Evolutionary conservation across 2,888 invertebrate species (phyloP), one percentile per base, ranked within the genome.

Genomic region (Trachelus stipa): DNA sequence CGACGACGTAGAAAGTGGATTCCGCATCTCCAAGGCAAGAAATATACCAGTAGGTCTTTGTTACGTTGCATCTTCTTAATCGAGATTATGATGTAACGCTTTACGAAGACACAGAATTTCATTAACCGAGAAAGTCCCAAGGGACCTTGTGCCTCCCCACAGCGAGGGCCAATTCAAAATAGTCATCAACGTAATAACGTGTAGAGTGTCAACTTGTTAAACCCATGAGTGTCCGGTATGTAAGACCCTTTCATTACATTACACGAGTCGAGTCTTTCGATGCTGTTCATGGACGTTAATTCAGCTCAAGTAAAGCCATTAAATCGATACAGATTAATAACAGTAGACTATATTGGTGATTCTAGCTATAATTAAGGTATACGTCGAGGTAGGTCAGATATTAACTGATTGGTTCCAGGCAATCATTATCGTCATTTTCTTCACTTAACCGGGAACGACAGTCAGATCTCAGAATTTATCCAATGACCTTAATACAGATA

Each of bases 401-500:
- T 34, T 71, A 71, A 33, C 31, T 30, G 37, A 77, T 77, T 35
- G 77, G 34, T 77, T 56, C 73, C 56, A 76, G 74, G 33, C 56
- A 69, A 77, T 74, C 30, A 77, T 74, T 74, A 74, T 74, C 69
- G 69, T 74, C 34, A 74, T 77, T 77, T 69, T 69, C 74, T 34
- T 34, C 76, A 33, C 30, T 34, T 71, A 71, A 71, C 71, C 31
- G 4, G 12, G 71, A 71, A 71, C 71, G 71, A 71, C 76, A 33
- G 73, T n/a, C 73, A n/a, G 68, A 33, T 23, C n/a, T 34, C 30
- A n/a, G 56, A 23, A 40, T 31, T 79, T 81, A 82, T 79, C 82
- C 56, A 85, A 83, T 83, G 82, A 82, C 83, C 83, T 85, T 83
- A 85, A 85, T 84, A 83, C 78, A 56, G 56, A 75, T 76, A 77